Evolutionary conservation across 1,140 invertebrate genomes (phyloP).

Genomic region (Ditylenchus dipsaci): DNA sequence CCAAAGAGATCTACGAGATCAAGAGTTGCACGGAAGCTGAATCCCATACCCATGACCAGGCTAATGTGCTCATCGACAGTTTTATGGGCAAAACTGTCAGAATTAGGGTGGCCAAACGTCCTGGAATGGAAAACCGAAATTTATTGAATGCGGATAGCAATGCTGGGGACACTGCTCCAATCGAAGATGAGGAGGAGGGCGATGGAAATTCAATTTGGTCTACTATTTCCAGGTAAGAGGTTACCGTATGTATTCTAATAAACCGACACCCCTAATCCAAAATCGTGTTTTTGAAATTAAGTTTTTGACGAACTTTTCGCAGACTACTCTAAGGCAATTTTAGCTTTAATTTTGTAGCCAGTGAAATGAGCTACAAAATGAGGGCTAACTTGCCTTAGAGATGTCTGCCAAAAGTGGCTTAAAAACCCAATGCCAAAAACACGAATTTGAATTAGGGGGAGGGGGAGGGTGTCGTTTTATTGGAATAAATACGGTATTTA

Average conservation of each 20-base stretch:
- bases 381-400: too few species aligned
- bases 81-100: constrained; percentile 50
- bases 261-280: too few species aligned
- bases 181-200: constrained; percentile 33
- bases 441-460: too few species aligned
- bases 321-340: too few species aligned
- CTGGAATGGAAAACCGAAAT: constrained; percentile 48
- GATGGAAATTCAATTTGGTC: constrained; percentile 43
- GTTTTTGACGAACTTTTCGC: background rate
- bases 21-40: constrained; percentile 57
- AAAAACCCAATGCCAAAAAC: too few species aligned
- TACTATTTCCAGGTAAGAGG: constrained; percentile 42
- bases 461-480: too few species aligned
- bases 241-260: too few species aligned
- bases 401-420: too few species aligned
- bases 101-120: constrained; percentile 49
- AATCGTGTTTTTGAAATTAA: background rate
- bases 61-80: constrained; percentile 47
- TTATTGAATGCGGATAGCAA: constrained; percentile 35
- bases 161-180: background rate
- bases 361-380: too few species aligned
- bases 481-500: too few species aligned
- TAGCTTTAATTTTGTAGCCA: too few species aligned
- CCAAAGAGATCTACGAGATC: constrained; percentile 80
- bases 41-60: constrained; percentile 7